phyloP scores from a whole-genome alignment of 1,140 invertebrate genomes.

The Lepidurus arcticus region DNA sequence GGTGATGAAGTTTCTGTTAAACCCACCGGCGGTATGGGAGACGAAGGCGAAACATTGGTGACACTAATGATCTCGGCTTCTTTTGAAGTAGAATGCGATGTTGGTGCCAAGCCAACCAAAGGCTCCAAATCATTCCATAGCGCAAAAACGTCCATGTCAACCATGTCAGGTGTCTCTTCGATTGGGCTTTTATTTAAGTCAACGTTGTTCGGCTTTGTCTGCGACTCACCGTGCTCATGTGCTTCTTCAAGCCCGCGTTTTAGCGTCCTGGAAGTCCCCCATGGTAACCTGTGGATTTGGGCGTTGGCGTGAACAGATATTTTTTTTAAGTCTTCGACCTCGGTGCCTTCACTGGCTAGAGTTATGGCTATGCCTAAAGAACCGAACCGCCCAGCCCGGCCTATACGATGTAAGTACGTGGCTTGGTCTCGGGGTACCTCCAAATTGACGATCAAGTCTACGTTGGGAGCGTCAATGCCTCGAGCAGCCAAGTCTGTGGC shows the following conservation, averaged over 20 bases:
- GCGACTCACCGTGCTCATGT: background rate
- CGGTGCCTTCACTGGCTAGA: slow-evolving; percentile 55
- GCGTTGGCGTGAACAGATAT: background rate
- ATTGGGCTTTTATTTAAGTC: background rate
- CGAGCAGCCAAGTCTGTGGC: slow-evolving; percentile 44
- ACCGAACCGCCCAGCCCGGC: slow-evolving; percentile 85
- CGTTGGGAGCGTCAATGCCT: slow-evolving; percentile 84
- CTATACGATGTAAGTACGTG: slow-evolving; percentile 93
- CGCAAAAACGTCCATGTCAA: background rate
- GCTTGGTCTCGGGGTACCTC: slow-evolving; percentile 74
- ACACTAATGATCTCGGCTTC: background rate
- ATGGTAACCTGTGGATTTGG: background rate
- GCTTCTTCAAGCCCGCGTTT: background rate
- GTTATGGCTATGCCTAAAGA: slow-evolving; percentile 66
- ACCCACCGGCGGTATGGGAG: background rate
- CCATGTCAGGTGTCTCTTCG: slow-evolving; percentile 9
- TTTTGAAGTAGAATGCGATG: background rate
- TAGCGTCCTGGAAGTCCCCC: background rate
- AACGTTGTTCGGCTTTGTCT: background rate
- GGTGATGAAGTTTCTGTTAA: background rate
- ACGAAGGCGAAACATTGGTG: background rate
- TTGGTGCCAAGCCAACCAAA: background rate
- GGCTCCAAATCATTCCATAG: slow-evolving; percentile 1
- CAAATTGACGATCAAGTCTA: slow-evolving; percentile 90
- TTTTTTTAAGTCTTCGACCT: slow-evolving; percentile 50